Conservation (phyloP, 2,113 vertebrate genomes). For the Oxyruncus cristatus region DNA sequence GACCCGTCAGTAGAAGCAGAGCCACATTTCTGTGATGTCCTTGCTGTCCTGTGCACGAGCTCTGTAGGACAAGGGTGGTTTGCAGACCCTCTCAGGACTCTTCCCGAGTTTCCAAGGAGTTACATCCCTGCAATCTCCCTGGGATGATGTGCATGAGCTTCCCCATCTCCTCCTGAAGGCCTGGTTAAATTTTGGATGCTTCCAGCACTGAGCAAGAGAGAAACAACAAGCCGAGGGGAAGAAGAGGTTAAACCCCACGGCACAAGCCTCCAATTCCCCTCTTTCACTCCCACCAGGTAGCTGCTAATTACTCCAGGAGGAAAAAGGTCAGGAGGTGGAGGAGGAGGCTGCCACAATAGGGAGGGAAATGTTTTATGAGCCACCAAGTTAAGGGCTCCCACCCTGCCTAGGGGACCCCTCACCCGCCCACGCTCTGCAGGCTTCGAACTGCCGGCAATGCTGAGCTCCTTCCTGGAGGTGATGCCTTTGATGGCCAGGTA, state of each 20-base stretch:
- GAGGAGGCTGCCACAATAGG: background rate
- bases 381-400: background rate
- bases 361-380: constrained; percentile 35
- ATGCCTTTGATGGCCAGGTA: background rate
- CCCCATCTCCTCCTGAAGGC: background rate
- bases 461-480: background rate
- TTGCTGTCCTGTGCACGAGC: fast-evolving
- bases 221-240: background rate
- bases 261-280: background rate
- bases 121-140: background rate
- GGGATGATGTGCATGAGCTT: background rate
- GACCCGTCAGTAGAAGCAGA: background rate
- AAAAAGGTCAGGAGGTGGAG: constrained; percentile 18
- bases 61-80: fast-evolving
- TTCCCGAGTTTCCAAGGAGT: background rate
- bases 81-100: background rate
- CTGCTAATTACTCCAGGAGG: constrained; percentile 10
- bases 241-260: background rate
- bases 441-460: background rate
- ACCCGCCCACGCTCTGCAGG: background rate
- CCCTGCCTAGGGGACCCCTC: background rate
- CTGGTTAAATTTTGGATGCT: background rate
- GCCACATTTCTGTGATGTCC: fast-evolving
- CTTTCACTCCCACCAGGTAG: background rate
- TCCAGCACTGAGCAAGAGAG: background rate